phyloP scores from a whole-genome alignment of 2,797 vertebrate genomes.

The Emys orbicularis region DNA sequence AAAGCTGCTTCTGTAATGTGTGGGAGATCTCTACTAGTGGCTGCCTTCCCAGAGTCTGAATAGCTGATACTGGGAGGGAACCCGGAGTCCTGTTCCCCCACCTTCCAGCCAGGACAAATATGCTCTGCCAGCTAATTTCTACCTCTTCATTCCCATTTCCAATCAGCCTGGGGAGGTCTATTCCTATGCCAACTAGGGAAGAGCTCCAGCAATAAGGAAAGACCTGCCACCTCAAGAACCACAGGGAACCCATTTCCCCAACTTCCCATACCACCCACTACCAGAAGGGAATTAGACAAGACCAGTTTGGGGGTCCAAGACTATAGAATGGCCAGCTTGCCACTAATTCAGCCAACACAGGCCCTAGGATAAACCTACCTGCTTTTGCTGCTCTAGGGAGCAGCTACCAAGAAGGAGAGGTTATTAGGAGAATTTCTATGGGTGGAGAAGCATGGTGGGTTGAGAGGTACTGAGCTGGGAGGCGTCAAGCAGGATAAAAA shows the following conservation, averaged over 20 bases:
- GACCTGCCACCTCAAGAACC: neutral
- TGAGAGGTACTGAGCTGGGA: neutral
- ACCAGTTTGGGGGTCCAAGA: neutral
- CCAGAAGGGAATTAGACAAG: neutral
- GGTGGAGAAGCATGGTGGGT: neutral
- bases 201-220: neutral
- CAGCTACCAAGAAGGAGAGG: neutral
- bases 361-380: neutral
- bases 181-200: neutral
- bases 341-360: fast-evolving
- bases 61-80: neutral
- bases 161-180: neutral
- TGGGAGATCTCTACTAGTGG: neutral
- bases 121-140: neutral
- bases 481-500: neutral
- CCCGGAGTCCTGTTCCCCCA: neutral
- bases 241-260: neutral
- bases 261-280: neutral
- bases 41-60: neutral
- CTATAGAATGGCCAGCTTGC: neutral
- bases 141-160: neutral
- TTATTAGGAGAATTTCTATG: neutral
- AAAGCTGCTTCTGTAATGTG: neutral
- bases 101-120: neutral
- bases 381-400: neutral